These are phyloP conservation scores for Melanotaenia pygmaea DNA, from an alignment of 2,797 vertebrate genomes.

Conservation along the genomic window DNA sequence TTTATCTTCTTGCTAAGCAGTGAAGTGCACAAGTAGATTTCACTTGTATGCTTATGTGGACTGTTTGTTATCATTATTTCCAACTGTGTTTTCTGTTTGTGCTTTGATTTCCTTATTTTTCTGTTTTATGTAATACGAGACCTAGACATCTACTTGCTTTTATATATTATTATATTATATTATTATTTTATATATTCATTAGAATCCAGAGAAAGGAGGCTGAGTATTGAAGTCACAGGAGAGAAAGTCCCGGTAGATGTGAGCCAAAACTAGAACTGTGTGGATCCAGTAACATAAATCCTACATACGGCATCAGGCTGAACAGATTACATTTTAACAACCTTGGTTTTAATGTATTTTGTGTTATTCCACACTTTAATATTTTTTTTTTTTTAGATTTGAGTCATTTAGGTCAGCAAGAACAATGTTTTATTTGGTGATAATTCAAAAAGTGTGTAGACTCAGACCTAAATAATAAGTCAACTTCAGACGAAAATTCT, in stretches of 20 bases:
- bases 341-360: background rate
- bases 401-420: background rate
- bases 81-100: background rate
- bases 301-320: background rate
- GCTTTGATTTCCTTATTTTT: background rate
- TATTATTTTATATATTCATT: too few species aligned
- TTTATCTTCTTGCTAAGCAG: slow-evolving; percentile 1
- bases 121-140: background rate
- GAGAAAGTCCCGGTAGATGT: slow-evolving; percentile 9
- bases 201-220: background rate
- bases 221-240: background rate
- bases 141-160: background rate
- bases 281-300: slow-evolving; percentile 3
- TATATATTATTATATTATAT: too few species aligned
- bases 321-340: background rate
- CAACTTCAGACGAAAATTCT: too few species aligned
- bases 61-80: slow-evolving; percentile 14
- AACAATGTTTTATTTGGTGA: background rate
- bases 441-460: background rate
- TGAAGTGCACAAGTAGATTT: background rate
- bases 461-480: too few species aligned
- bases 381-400: background rate
- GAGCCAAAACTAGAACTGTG: background rate
- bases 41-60: background rate
- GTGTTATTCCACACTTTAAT: background rate